phyloP scores from a whole-genome alignment of 2,797 vertebrate genomes.

The Melanotaenia trifasciata region DNA sequence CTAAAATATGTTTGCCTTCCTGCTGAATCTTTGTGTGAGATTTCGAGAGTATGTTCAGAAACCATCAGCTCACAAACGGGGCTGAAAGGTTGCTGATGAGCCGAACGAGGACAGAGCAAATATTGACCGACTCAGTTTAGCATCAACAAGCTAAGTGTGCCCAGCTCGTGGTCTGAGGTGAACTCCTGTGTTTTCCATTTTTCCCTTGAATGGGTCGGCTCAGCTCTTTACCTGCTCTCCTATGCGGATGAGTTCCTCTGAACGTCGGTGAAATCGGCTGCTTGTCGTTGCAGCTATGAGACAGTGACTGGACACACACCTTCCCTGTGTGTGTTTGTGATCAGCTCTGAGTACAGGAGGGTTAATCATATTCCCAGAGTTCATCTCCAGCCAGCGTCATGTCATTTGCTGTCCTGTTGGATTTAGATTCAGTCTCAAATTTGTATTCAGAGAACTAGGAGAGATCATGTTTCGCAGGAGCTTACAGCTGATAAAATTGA shows the following conservation, averaged over 20 bases:
- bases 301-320: neutral
- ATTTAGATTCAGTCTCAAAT: too few species aligned
- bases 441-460: too few species aligned
- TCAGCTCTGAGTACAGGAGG: neutral
- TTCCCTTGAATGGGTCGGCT: neutral
- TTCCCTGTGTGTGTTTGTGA: too few species aligned
- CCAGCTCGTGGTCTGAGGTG: constrained; percentile 14
- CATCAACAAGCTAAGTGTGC: constrained; percentile 41
- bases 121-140: constrained; percentile 53
- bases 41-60: constrained; percentile 9
- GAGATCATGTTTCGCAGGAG: too few species aligned
- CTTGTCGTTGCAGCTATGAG: neutral
- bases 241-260: neutral
- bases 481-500: too few species aligned
- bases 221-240: neutral
- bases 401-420: too few species aligned
- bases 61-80: neutral
- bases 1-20: neutral
- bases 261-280: too few species aligned
- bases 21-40: constrained; percentile 11
- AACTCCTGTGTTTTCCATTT: neutral
- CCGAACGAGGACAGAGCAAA: constrained; percentile 48
- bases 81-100: neutral
- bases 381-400: too few species aligned
- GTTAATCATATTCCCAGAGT: neutral